phyloP scores from a whole-genome alignment of 2,797 vertebrate species.

The Pipistrellus kuhlii region DNA sequence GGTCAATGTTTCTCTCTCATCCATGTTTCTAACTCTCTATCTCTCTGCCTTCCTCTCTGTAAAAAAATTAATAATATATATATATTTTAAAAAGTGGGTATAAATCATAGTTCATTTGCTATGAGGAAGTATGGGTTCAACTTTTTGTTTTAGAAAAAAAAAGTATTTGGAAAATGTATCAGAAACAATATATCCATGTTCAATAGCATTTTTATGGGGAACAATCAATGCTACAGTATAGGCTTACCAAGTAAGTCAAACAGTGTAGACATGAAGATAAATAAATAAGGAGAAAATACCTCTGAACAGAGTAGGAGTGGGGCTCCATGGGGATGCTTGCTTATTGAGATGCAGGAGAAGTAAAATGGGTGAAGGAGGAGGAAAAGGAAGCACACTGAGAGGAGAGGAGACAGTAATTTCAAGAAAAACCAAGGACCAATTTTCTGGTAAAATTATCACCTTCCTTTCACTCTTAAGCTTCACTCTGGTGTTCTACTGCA shows the following conservation, averaged over 20 bases:
- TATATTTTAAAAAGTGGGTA: background rate
- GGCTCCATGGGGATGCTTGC: background rate
- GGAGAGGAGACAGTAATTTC: background rate
- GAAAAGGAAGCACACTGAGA: background rate
- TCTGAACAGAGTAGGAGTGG: background rate
- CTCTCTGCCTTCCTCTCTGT: too few relatives aligned
- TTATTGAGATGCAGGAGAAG: conserved; percentile 9
- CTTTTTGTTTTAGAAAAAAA: background rate
- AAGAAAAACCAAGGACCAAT: background rate
- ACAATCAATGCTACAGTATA: background rate
- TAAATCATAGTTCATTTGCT: background rate
- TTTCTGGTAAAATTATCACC: background rate
- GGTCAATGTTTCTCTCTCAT: too few relatives aligned
- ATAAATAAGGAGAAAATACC: background rate
- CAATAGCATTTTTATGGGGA: background rate
- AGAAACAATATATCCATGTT: background rate
- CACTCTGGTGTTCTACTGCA: background rate
- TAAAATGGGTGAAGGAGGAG: background rate
- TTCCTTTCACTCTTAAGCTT: background rate
- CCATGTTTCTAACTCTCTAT: too few relatives aligned
- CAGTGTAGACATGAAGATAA: background rate
- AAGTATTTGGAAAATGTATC: background rate
- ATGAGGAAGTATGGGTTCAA: background rate
- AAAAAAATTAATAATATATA: too few relatives aligned
- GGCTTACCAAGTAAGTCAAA: background rate